Percentiles rank a stretch among this genome's conserved stretches.
phyloP scores from a whole-genome alignment of 35 echinoderm and acorn worm species.

The Apostichopus parvimensis region DNA sequence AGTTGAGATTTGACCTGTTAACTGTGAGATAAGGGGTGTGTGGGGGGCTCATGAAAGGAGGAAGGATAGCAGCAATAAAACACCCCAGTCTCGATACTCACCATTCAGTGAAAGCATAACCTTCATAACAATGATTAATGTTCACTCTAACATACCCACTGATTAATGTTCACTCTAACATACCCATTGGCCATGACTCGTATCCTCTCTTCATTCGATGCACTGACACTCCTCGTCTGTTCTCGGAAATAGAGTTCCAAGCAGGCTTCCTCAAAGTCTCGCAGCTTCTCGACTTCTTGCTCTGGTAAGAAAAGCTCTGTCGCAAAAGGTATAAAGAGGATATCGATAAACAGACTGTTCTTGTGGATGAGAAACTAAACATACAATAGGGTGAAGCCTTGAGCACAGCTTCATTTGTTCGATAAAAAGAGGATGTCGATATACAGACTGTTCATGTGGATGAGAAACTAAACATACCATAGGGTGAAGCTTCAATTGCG shows the following conservation, averaged over 20 bases:
- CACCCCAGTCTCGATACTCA: no score
- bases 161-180: neutral
- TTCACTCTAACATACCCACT: neutral
- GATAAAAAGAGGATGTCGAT: no score
- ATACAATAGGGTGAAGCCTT: no score
- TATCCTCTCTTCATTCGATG: slow-evolving; percentile 83
- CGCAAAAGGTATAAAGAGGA: neutral
- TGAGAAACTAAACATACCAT: no score
- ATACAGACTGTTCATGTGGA: neutral
- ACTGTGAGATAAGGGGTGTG: no score
- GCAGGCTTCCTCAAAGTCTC: slow-evolving; percentile 97
- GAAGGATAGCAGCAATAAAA: no score
- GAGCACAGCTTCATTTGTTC: no score
- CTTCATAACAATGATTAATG: neutral
- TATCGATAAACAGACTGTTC: no score
- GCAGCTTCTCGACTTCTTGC: slow-evolving; percentile 63
- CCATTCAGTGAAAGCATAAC: no score
- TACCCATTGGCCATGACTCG: slow-evolving; percentile 79
- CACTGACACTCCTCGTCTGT: slow-evolving; percentile 36
- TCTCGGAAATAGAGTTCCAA: slow-evolving; percentile 85
- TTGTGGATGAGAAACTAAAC: neutral
- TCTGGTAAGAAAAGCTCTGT: slow-evolving; percentile 83
- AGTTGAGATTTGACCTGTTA: no score
- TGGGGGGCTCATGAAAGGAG: no score
- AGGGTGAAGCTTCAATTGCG: no score